Percentiles rank a stretch among this genome's conserved stretches.
Conservation (phyloP, 2,113 vertebrate species). For the Orthonyx spaldingii region DNA sequence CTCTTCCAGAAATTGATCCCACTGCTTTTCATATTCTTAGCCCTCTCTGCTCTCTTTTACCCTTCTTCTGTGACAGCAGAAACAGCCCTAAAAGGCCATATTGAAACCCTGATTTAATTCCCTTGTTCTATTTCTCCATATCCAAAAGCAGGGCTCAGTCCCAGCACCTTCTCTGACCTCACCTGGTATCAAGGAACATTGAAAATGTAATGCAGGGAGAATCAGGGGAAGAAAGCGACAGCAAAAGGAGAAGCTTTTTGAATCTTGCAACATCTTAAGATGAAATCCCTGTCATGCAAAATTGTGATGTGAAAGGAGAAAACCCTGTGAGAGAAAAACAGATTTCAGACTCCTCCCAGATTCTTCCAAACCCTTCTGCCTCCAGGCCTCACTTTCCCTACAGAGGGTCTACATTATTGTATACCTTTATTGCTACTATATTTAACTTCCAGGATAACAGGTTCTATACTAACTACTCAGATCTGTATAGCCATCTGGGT, state of each 20-base stretch:
- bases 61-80: not conserved
- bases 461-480: not conserved
- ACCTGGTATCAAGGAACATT: not conserved
- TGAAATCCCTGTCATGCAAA: not conserved
- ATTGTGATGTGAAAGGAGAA: not conserved
- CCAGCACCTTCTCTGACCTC: not conserved
- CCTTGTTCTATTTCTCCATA: not conserved
- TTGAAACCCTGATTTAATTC: not conserved
- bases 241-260: not conserved
- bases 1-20: not conserved
- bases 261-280: accelerated
- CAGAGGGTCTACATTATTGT: not conserved
- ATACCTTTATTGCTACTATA: not conserved
- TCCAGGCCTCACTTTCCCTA: not conserved
- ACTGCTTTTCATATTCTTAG: not conserved
- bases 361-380: not conserved
- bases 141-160: not conserved
- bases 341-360: not conserved
- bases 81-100: not conserved
- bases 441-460: not conserved
- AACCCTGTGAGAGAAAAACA: not conserved
- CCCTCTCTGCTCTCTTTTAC: not conserved
- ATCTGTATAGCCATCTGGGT: not conserved
- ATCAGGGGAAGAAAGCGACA: not conserved
- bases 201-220: not conserved